phyloP scores from a whole-genome alignment of 1,140 invertebrate genomes.

The Nylanderia fulva region DNA sequence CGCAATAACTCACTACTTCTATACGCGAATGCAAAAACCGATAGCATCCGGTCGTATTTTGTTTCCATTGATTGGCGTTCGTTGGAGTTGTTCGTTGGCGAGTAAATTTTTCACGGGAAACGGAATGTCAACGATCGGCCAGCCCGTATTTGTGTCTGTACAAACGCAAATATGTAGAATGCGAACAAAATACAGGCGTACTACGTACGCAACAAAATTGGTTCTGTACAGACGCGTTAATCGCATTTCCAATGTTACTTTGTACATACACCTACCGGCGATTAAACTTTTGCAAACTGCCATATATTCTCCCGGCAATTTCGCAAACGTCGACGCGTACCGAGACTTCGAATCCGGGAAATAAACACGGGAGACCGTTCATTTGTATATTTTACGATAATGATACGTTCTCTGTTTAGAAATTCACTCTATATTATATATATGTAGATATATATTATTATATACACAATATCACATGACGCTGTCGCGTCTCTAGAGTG shows the following conservation, averaged over 20 bases:
- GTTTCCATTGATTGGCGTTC: conserved; percentile 46
- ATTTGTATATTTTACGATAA: not conserved
- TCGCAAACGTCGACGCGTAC: conserved; percentile 17
- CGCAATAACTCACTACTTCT: not conserved
- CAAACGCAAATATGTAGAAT: conserved; percentile 15
- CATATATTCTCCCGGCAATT: conserved; percentile 41
- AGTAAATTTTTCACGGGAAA: conserved; percentile 44
- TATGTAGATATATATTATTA: not conserved
- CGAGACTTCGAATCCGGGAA: conserved; percentile 26
- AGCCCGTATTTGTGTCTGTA: not conserved
- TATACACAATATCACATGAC: not conserved
- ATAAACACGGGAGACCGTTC: conserved; percentile 15
- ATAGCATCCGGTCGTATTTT: conserved; percentile 12
- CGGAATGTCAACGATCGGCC: conserved; percentile 4
- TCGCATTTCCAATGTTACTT: conserved; percentile 67
- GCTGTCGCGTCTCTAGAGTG: not conserved
- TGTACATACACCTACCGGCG: conserved; percentile 49
- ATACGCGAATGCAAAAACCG: conserved; percentile 10
- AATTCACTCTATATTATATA: not conserved
- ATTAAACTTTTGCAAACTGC: conserved; percentile 44
- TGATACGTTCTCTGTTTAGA: not conserved
- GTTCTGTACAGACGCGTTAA: conserved; percentile 48
- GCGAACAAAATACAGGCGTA: not conserved
- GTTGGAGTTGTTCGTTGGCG: not conserved
- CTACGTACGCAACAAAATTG: conserved; percentile 20